These are phyloP conservation scores for Neoascia interrupta DNA, from an alignment of 2,888 invertebrate genomes.

Conservation along the genomic window DNA sequence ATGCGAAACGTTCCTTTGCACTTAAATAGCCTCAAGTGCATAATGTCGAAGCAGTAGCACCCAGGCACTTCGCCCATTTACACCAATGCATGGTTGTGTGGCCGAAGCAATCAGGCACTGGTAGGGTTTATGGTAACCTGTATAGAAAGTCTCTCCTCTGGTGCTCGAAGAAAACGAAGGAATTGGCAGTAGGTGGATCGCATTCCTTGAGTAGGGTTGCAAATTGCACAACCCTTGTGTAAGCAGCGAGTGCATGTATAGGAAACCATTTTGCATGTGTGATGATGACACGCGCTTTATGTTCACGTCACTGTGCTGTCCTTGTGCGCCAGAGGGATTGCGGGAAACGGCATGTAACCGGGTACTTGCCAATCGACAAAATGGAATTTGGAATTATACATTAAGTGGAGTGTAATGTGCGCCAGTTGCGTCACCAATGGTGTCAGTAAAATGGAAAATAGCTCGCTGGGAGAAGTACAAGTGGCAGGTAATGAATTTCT, in stretches of 20 bases:
- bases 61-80: too few species aligned
- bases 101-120: constrained; percentile 16
- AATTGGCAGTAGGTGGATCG: too few species aligned
- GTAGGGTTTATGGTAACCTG: too few species aligned
- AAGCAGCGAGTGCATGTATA: constrained; percentile 29
- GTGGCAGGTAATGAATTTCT: constrained; percentile 37
- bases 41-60: constrained; percentile 46
- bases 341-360: constrained; percentile 4
- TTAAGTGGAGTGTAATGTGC: constrained; percentile 56
- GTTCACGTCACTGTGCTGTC: constrained; percentile 32
- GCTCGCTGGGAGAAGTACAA: not conserved
- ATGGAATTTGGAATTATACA: constrained; percentile 64
- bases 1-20: constrained; percentile 33
- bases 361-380: constrained; percentile 41
- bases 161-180: not conserved
- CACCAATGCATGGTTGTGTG: constrained; percentile 14
- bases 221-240: constrained; percentile 16
- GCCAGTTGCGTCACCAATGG: constrained; percentile 18
- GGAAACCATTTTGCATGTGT: constrained; percentile 60
- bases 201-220: constrained; percentile 25
- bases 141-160: not conserved
- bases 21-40: constrained; percentile 60
- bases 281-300: constrained; percentile 58
- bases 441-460: constrained; percentile 8
- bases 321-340: constrained; percentile 6